These are phyloP conservation scores for Macrostomum lignano DNA, from an alignment of 1,140 invertebrate genomes.

Conservation along the genomic window DNA sequence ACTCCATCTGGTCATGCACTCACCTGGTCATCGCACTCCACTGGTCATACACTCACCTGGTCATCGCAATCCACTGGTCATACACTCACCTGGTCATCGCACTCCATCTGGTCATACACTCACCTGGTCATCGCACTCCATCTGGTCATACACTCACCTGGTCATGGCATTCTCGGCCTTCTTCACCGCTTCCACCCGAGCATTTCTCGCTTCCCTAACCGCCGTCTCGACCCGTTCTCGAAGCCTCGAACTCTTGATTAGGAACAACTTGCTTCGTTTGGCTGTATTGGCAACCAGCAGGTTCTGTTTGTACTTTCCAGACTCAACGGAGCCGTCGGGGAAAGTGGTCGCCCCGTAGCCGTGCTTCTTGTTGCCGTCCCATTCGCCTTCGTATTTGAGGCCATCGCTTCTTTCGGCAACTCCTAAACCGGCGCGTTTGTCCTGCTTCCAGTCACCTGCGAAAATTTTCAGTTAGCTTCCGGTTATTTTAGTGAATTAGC, in stretches of 20 bases:
- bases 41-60: too few species aligned
- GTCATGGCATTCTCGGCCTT: too few species aligned
- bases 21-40: too few species aligned
- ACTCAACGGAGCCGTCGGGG: slow-evolving; percentile 68
- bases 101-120: too few species aligned
- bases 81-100: too few species aligned
- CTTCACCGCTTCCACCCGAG: slow-evolving; percentile 2
- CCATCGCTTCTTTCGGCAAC: slow-evolving; percentile 84
- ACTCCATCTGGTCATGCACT: too few species aligned
- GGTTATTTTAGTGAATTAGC: neutral
- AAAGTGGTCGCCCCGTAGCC: slow-evolving; percentile 97
- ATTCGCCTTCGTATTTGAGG: slow-evolving; percentile 85
- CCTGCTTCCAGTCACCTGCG: slow-evolving; percentile 98
- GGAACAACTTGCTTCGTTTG: neutral
- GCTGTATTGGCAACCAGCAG: slow-evolving; percentile 40
- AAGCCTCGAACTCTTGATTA: slow-evolving; percentile 1
- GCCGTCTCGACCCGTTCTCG: slow-evolving; percentile 4
- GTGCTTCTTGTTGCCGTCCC: slow-evolving; percentile 96
- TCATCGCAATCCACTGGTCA: too few species aligned
- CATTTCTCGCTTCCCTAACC: slow-evolving; percentile 4
- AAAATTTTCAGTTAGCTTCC: slow-evolving; percentile 59
- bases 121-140: too few species aligned
- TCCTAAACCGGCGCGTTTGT: slow-evolving; percentile 88
- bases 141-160: too few species aligned
- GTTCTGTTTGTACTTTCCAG: slow-evolving; percentile 98